phyloP scores from a whole-genome alignment of 2,888 invertebrate genomes.

The Spatulosminthurus flaviceps region DNA sequence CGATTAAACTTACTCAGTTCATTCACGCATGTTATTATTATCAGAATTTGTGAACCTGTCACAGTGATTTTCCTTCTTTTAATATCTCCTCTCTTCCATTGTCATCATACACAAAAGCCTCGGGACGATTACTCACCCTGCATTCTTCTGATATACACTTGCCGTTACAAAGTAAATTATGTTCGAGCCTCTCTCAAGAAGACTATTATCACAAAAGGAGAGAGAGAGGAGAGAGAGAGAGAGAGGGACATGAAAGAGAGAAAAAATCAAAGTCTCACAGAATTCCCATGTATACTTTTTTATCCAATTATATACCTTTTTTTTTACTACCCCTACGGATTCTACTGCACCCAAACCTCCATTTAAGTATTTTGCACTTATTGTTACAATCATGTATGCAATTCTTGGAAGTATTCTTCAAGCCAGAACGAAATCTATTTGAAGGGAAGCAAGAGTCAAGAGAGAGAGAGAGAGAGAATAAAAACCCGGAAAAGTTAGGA shows the following conservation, averaged over 20 bases:
- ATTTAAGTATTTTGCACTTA: too few relatives aligned
- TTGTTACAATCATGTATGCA: too few relatives aligned
- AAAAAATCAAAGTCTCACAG: slow-evolving; percentile 1
- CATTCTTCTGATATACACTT: slow-evolving; percentile 14
- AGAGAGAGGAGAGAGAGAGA: not conserved
- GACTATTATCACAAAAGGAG: slow-evolving; percentile 10
- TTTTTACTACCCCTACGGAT: not conserved
- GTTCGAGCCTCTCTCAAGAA: not conserved
- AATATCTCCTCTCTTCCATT: slow-evolving; percentile 9
- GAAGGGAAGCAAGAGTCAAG: too few relatives aligned
- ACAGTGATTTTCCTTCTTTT: slow-evolving; percentile 23
- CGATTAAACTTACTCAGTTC: slow-evolving; percentile 42
- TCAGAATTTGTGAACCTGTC: slow-evolving; percentile 43
- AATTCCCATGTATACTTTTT: not conserved
- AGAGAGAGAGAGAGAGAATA: too few relatives aligned
- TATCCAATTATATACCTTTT: not conserved
- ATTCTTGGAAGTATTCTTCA: too few relatives aligned
- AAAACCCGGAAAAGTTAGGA: too few relatives aligned
- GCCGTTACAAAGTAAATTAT: slow-evolving; percentile 8
- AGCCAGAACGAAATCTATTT: too few relatives aligned
- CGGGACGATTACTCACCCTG: slow-evolving; percentile 10
- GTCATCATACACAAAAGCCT: slow-evolving; percentile 13
- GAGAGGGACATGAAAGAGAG: too few relatives aligned
- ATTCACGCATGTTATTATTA: slow-evolving; percentile 46
- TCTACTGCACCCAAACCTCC: not conserved